Conservation (phyloP, 2,888 invertebrate genomes). For the Hydrotaea cyrtoneurina region DNA sequence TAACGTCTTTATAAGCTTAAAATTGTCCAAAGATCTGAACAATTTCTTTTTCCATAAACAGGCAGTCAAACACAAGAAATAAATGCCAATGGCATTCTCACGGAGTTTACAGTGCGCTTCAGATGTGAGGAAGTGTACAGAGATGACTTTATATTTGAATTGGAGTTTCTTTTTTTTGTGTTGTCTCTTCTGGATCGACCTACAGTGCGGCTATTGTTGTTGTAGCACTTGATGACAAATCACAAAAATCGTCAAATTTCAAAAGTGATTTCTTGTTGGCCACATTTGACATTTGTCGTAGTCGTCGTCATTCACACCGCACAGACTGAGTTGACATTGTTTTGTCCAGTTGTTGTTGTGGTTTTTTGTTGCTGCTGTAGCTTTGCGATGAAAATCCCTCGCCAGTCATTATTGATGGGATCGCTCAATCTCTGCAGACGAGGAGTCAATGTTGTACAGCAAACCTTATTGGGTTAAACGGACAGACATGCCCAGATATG, state of each 20-base stretch:
- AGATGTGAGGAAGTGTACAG: neutral
- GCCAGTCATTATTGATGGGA: constrained; percentile 63
- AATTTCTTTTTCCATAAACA: neutral
- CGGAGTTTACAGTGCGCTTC: constrained; percentile 27
- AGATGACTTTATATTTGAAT: too few species aligned
- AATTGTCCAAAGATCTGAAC: constrained; percentile 13
- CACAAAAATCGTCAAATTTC: constrained; percentile 49
- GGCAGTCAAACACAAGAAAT: neutral
- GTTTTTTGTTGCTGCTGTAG: neutral
- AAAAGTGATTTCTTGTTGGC: constrained; percentile 41
- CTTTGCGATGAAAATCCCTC: constrained; percentile 36
- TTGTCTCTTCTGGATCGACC: constrained; percentile 3
- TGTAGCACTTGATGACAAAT: constrained; percentile 56
- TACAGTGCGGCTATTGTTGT: constrained; percentile 37
- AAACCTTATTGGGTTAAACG: neutral
- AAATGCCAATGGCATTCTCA: constrained; percentile 47
- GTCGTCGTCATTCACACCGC: constrained; percentile 10
- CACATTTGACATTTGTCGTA: constrained; percentile 60
- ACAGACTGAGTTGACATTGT: neutral
- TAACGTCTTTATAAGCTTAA: constrained; percentile 39
- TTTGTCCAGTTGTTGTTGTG: too few species aligned
- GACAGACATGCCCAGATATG: neutral
- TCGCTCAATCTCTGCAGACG: constrained; percentile 53
- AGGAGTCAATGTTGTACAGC: constrained; percentile 29
- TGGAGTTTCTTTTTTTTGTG: constrained; percentile 8